Base-by-base conservation (phyloP, 37 sponge, comb jelly and placozoan genomes). In the Aplysina aerophoba region DNA sequence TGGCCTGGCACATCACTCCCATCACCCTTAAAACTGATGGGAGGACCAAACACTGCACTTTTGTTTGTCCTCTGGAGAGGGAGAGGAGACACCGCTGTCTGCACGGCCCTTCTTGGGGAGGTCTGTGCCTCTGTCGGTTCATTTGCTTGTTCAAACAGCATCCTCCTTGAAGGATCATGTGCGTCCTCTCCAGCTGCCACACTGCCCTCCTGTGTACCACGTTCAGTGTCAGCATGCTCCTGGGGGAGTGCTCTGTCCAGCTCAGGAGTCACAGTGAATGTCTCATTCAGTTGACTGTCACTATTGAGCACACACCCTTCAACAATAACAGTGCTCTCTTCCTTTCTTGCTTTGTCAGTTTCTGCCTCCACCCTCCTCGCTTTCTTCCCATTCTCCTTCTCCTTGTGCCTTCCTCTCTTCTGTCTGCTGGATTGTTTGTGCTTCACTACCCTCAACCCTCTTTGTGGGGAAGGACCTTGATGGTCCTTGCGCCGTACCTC, bases 11-110 rank as follows among this genome's bases (percentile, higher is more conserved):
- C n/a, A n/a, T n/a, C n/a, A n/a, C 64, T 53, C 22, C 5, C 15
- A 41, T 75, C 50, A 37, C 53, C 54, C 21, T n/a, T 50, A 61
- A 91, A 91, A 55, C 54, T 85, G 8, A 81, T 88, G 31, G 92
- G 82, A 1, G 81, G 92, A 0, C 92, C 88, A 85, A 88, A 92
- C n/a, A 88, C 59, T 27, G 92, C 89, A n/a, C 30, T 53, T 0
- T 66, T 22, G 61, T 88, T 92, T 68, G 86, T 71, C 61, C 80
- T 71, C 0, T 73, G 82, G 15, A 33, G 81, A 25, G 37, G 58
- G 61, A 54, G 35, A 25, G 60, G 28, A 58, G n/a, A 44, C 50
- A 8, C 50, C 8, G 50, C 50, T 8, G 50, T 44, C 50, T 44
- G 50, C 50, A 44, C 8, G 50, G 3, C 50, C 50, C 8, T 81